Evolutionary conservation across 1,140 invertebrate species (phyloP), one percentile per base, ranked within the genome.

Genomic region (Drosophila lacteicornis): DNA sequence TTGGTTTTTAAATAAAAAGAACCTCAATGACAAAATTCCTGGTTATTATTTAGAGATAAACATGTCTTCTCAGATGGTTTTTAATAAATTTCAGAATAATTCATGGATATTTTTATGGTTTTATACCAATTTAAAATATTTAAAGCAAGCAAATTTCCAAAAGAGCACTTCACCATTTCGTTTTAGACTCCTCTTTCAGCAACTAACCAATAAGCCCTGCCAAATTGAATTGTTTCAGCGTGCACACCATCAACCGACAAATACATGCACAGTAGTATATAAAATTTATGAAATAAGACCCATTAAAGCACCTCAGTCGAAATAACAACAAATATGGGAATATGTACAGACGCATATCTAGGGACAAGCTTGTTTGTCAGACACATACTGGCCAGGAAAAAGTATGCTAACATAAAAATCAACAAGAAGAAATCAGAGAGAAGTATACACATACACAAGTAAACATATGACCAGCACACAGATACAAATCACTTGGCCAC

Each of bases 381-480:
- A 76, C 55, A 49, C 43, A 69, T 30, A 56, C 56, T 46, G 55
- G 25, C 33, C 22, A 46, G 22, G 12, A 58, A 71, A 45, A 77
- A 63, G 53, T 65, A 79, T 58, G 69, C 82, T 60, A 70, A 69
- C 83, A 87, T 76, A 82, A 86, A 80, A 82, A 74, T 86, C 76
- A 87, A 87, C 82, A 80, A 81, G 58, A 87, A 82, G 60, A 87
- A 87, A 82, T 80, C 80, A 80, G 67, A 58, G 65, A 69, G 38
- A 73, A 66, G 46, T 65, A 66, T 55, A 73, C 51, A 75, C 65
- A 79, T 59, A 65, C 25, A 78, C 45, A 82, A 17, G 67, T 22
- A 66, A 58, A 40, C 70, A 74, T 27, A 60, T 33, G 49, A 69
- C 65, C 53, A 53, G 45, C 42, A 82, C 67, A 75, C 68, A 68